phyloP scores from a whole-genome alignment of 2,113 vertebrate genomes.

The Sprattus sprattus region DNA sequence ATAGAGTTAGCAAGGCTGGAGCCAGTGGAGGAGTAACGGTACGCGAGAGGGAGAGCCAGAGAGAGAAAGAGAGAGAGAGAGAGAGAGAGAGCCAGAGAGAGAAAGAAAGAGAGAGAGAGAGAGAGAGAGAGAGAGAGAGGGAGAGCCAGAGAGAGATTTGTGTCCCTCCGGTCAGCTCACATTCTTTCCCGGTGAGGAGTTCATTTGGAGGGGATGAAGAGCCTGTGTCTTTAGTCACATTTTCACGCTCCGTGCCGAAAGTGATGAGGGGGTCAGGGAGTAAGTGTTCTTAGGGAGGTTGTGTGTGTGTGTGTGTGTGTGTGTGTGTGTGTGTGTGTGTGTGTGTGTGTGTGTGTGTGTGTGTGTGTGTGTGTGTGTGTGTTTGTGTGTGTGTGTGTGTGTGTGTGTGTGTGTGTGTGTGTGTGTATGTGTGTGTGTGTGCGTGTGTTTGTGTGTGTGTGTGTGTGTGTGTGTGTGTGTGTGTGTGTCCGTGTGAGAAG shows the following conservation, averaged over 20 bases:
- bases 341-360: neutral
- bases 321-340: neutral
- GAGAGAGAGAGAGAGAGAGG: too few relatives aligned
- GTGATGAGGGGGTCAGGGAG: slow-evolving; percentile 35
- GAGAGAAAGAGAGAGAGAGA: too few relatives aligned
- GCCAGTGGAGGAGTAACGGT: neutral
- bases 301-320: neutral
- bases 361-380: neutral
- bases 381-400: neutral
- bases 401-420: neutral
- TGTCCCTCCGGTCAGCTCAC: slow-evolving; percentile 60
- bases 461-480: neutral
- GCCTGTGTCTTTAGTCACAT: slow-evolving; percentile 64
- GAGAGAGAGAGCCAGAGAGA: slow-evolving; percentile 14
- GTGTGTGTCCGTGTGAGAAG: neutral
- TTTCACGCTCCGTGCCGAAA: slow-evolving; percentile 57
- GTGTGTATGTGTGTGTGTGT: neutral
- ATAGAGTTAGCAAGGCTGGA: neutral
- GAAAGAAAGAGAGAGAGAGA: neutral
- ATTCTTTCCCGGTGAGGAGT: slow-evolving; percentile 66
- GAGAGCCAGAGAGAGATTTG: slow-evolving; percentile 50
- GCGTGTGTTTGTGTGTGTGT: neutral
- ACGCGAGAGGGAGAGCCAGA: slow-evolving; percentile 17
- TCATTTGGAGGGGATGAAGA: slow-evolving; percentile 48
- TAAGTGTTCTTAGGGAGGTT: slow-evolving; percentile 53